Evolutionary conservation across 2,113 vertebrate species (phyloP).

Genomic region (Pan troglodytes): DNA sequence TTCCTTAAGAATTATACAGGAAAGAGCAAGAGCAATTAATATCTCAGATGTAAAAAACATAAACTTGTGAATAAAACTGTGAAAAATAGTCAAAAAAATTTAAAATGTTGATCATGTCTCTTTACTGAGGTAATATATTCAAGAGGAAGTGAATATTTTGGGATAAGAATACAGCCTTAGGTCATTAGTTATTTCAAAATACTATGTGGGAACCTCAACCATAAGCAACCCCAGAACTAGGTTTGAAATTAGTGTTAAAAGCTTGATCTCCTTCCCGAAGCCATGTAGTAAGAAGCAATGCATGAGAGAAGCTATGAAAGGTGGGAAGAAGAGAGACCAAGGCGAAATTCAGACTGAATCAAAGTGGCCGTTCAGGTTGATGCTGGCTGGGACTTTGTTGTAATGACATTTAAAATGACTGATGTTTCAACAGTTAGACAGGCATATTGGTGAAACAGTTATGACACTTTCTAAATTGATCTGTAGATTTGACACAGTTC

Average conservation of each 20-base stretch:
- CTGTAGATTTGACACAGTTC: neutral
- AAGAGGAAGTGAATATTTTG: neutral
- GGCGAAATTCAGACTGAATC: neutral
- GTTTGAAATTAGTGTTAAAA: neutral
- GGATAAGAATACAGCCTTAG: fast-evolving
- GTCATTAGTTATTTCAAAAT: neutral
- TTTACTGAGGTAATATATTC: neutral
- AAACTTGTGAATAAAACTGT: conserved; percentile 39
- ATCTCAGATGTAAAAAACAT: neutral
- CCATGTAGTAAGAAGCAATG: neutral
- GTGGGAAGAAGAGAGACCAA: neutral
- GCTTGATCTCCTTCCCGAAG: neutral
- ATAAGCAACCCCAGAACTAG: neutral
- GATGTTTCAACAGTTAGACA: neutral
- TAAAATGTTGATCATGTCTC: neutral
- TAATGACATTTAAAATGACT: neutral
- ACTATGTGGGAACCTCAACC: neutral
- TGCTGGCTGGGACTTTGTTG: neutral
- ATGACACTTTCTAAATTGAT: neutral
- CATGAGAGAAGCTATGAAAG: neutral
- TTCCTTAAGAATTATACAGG: neutral
- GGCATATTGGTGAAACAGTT: neutral
- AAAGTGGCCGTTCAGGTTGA: neutral
- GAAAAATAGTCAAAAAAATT: neutral
- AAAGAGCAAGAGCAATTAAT: neutral